Evolutionary conservation across 2,113 vertebrate genomes (phyloP).

Genomic region (Ctenomys sociabilis): DNA sequence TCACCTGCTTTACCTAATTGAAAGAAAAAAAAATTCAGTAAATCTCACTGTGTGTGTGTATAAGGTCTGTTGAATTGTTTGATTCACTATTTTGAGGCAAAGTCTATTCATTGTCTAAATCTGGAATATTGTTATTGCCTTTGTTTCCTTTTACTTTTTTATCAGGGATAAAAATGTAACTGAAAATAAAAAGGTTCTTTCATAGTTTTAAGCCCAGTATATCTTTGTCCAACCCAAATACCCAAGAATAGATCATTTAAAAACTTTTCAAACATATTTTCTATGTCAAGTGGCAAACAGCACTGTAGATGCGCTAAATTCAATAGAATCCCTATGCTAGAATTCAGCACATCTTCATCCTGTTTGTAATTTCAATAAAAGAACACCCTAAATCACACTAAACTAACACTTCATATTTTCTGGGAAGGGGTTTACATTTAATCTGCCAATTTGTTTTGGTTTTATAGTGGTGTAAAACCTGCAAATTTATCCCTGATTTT

Average conservation of each 20-base stretch:
- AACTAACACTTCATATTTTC: slow-evolving; percentile 18
- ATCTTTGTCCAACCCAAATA: background rate
- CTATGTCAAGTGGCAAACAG: background rate
- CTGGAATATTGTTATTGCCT: background rate
- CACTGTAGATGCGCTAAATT: background rate
- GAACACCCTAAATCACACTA: background rate
- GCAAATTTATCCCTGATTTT: background rate
- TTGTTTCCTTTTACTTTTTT: slow-evolving; percentile 24
- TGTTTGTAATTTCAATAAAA: slow-evolving; percentile 39
- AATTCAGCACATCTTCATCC: background rate
- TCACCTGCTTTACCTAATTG: background rate
- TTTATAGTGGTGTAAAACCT: background rate
- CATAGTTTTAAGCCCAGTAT: background rate
- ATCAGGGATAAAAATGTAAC: background rate
- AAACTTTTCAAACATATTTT: background rate
- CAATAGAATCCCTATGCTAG: background rate
- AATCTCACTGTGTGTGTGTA: background rate
- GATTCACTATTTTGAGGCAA: slow-evolving; percentile 13
- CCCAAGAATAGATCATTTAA: background rate
- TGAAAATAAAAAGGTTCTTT: background rate
- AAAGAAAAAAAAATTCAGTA: slow-evolving; percentile 4
- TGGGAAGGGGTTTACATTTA: background rate
- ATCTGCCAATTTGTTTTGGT: background rate
- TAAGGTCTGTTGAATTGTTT: background rate
- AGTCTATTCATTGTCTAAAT: background rate